Conservation (phyloP, 2,797 vertebrate genomes). For the Rhadinocentrus ornatus region DNA sequence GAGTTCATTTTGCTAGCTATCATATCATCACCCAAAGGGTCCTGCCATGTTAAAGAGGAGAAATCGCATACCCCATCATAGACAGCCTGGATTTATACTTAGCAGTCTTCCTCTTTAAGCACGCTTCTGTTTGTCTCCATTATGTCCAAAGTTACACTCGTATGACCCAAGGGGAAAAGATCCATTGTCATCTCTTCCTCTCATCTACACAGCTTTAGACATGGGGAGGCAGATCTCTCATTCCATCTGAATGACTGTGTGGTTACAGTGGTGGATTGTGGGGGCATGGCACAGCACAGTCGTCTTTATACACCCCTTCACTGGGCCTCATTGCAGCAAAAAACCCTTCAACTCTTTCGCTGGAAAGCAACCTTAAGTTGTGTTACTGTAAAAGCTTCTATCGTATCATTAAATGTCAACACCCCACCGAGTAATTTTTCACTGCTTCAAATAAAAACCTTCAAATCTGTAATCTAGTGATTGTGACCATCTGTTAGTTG, state of each 20-base stretch:
- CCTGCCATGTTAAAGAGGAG: constrained; percentile 21
- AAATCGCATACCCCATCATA: constrained; percentile 56
- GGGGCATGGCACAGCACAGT: constrained; percentile 30
- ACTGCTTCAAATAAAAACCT: neutral
- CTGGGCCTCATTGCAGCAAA: constrained; percentile 22
- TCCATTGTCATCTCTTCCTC: constrained; percentile 78
- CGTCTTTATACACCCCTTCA: constrained; percentile 24
- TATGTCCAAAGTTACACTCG: constrained; percentile 53
- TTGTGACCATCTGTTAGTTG: constrained; percentile 45
- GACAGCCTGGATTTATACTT: constrained; percentile 59
- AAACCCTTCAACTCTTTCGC: constrained; percentile 4
- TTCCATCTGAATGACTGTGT: constrained; percentile 79
- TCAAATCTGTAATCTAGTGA: constrained; percentile 38
- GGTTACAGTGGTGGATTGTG: constrained; percentile 44
- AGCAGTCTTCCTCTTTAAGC: constrained; percentile 65
- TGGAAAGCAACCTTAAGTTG: constrained; percentile 23
- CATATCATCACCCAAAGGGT: constrained; percentile 38
- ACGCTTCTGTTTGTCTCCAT: constrained; percentile 64
- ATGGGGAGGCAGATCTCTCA: constrained; percentile 71
- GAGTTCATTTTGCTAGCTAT: constrained; percentile 42
- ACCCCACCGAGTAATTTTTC: constrained; percentile 8
- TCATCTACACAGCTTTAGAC: constrained; percentile 69
- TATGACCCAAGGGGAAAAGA: constrained; percentile 65
- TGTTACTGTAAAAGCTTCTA: constrained; percentile 12
- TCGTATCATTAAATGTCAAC: neutral